Percentiles rank a stretch among this genome's conserved stretches.
Evolutionary conservation across 2,113 vertebrate species (phyloP).

Genomic region (Cygnus atratus): DNA sequence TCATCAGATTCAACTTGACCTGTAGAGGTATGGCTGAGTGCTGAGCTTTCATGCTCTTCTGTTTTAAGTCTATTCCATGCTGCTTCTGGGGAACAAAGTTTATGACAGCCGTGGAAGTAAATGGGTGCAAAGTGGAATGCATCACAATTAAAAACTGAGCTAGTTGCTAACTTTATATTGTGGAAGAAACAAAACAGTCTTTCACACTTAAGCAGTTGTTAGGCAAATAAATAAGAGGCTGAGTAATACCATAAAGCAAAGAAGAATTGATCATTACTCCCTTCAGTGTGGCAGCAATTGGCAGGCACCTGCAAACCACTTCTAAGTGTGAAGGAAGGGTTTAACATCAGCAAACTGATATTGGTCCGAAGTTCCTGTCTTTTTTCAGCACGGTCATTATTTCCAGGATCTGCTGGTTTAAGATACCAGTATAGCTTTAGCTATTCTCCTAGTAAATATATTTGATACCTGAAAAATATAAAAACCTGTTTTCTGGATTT

Average conservation of each 20-base stretch:
- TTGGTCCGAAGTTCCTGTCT: background rate
- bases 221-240: slow-evolving; percentile 47
- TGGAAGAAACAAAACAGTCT: background rate
- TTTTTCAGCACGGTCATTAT: background rate
- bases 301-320: background rate
- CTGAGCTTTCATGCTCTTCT: background rate
- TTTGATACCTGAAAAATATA: background rate
- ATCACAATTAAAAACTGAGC: slow-evolving; percentile 1
- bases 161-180: background rate
- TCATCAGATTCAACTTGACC: background rate
- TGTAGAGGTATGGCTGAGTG: fast-evolving
- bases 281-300: background rate
- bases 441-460: background rate
- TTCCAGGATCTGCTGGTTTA: background rate
- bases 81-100: background rate
- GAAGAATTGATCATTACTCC: background rate
- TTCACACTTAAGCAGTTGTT: slow-evolving; percentile 1
- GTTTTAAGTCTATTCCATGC: background rate
- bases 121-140: background rate
- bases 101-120: background rate
- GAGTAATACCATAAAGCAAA: background rate
- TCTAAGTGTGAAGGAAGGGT: background rate
- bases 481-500: background rate
- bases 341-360: background rate
- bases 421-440: background rate